Percentiles rank a stretch among this genome's conserved stretches.
phyloP scores from a whole-genome alignment of 2,888 invertebrate species.

The Nasonia oneida region DNA sequence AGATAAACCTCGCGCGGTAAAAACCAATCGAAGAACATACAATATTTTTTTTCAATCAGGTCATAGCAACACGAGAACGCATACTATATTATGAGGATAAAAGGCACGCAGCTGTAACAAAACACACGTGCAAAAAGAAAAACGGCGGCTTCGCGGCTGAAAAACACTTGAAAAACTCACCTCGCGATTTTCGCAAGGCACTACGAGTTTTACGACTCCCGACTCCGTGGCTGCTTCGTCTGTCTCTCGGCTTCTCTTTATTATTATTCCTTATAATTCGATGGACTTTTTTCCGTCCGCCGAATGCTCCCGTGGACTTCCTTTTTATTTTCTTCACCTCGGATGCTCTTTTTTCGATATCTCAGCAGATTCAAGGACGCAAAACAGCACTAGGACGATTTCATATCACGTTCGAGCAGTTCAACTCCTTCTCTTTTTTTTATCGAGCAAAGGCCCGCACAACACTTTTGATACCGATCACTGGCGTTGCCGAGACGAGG shows the following conservation, averaged over 20 bases:
- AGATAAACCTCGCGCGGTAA: background rate
- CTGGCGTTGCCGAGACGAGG: constrained; percentile 17
- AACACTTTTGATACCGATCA: constrained; percentile 11
- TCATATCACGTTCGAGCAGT: background rate
- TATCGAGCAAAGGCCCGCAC: constrained; percentile 1
- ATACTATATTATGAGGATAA: background rate
- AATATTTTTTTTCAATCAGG: background rate
- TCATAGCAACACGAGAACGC: background rate
- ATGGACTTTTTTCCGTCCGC: background rate
- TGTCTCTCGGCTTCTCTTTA: background rate
- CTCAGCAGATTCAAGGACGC: constrained; percentile 20
- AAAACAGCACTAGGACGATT: constrained; percentile 43
- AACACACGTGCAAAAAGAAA: constrained; percentile 21
- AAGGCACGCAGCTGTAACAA: background rate
- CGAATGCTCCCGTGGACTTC: background rate
- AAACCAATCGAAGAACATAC: background rate
- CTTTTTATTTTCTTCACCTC: background rate
- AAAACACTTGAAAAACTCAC: constrained; percentile 51
- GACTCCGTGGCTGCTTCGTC: constrained; percentile 58
- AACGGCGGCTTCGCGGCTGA: background rate
- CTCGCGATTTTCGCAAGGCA: constrained; percentile 62
- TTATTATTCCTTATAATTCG: background rate
- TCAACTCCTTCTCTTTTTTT: background rate
- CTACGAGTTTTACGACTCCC: constrained; percentile 56
- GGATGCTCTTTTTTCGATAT: background rate